Evolutionary conservation across 2,113 vertebrate species (phyloP).

Genomic region (Jaculus jaculus): DNA sequence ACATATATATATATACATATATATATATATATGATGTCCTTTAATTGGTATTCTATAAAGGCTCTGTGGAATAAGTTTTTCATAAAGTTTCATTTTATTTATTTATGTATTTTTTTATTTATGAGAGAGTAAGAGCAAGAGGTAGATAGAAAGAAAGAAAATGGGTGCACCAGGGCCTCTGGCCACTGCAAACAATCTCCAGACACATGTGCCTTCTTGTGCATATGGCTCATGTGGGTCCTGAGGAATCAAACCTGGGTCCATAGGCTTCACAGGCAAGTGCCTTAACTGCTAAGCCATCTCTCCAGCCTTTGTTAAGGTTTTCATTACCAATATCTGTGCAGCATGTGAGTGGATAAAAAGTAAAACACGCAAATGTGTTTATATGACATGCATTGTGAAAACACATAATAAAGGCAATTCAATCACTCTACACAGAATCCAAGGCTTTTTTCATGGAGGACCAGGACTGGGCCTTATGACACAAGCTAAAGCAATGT

Average conservation of each 20-base stretch:
- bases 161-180: too few species aligned
- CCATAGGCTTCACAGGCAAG: too few species aligned
- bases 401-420: neutral
- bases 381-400: neutral
- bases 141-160: too few species aligned
- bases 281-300: too few species aligned
- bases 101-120: too few species aligned
- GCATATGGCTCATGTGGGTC: too few species aligned
- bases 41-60: neutral
- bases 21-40: neutral
- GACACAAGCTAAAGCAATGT: neutral
- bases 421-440: rapidly evolving
- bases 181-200: too few species aligned
- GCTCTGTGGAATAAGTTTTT: neutral
- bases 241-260: too few species aligned
- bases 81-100: neutral
- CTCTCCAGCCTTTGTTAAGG: neutral
- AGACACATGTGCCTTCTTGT: too few species aligned
- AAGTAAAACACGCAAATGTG: neutral
- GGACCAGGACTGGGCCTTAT: neutral
- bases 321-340: neutral
- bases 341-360: neutral
- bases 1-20: neutral
- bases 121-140: too few species aligned
- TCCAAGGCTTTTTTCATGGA: neutral